Percentiles rank a stretch among this genome's conserved stretches.
These are phyloP conservation scores for Chrysoperla carnea DNA, from an alignment of 1,140 invertebrate genomes.

Conservation along the genomic window DNA sequence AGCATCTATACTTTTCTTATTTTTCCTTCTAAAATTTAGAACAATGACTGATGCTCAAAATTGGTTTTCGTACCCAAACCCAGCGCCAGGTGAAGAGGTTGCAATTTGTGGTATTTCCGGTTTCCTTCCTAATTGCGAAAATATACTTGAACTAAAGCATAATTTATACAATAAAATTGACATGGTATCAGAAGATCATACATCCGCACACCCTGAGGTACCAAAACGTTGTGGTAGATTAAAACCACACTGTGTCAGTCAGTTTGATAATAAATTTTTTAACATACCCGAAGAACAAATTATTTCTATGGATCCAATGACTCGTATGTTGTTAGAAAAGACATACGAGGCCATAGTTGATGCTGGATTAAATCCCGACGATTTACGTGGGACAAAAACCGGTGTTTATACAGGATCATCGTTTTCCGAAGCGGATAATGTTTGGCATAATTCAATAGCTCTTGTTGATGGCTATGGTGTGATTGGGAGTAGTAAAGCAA, in stretches of 20 bases:
- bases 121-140: neutral
- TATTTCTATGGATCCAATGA: conserved; percentile 31
- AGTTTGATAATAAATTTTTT: conserved; percentile 38
- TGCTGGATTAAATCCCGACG: conserved; percentile 24
- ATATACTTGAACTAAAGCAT: neutral
- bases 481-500: conserved; percentile 32
- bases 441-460: conserved; percentile 1
- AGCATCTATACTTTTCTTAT: no score
- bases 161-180: neutral
- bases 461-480: conserved; percentile 25
- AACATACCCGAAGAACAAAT: conserved; percentile 29
- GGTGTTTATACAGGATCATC: conserved; percentile 32
- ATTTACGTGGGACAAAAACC: conserved; percentile 29
- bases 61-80: no score
- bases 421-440: neutral
- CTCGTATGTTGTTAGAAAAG: conserved; percentile 27
- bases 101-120: neutral
- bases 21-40: no score
- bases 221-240: neutral
- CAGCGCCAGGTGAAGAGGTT: no score
- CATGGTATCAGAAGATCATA: neutral
- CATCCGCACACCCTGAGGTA: neutral
- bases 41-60: no score
- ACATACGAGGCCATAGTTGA: conserved; percentile 26
- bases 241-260: neutral